A percentile compares a stretch with the other conserved stretches of the same genome.
Evolutionary conservation across 2,797 vertebrate genomes (phyloP).

Genomic region (Acropternis orthonyx): DNA sequence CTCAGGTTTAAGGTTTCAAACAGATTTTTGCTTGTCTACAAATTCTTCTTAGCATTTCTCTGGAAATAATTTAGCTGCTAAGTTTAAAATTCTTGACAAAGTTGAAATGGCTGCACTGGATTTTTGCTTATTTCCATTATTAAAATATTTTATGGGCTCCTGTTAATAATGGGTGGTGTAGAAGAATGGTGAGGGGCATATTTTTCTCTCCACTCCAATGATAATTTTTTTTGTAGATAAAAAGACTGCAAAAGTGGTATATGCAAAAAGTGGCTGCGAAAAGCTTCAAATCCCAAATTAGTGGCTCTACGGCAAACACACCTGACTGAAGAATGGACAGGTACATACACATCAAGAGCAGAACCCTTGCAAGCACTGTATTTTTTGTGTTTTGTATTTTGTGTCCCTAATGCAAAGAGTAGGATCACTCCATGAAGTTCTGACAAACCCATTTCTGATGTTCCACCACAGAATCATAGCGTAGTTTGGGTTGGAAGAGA

Average conservation of each 20-base stretch:
- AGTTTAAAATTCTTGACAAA: neutral
- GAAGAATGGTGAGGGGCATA: neutral
- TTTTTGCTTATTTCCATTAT: neutral
- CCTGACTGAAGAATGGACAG: neutral
- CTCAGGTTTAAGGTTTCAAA: conserved; percentile 65
- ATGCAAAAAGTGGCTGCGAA: neutral
- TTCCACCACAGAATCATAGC: neutral
- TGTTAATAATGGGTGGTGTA: neutral
- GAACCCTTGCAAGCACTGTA: neutral
- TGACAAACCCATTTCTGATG: neutral
- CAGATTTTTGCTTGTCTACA: conserved; percentile 1
- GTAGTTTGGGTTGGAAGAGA: neutral
- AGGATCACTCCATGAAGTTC: neutral
- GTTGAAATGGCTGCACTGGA: neutral
- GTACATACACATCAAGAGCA: neutral
- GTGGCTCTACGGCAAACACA: neutral
- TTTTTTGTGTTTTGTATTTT: neutral
- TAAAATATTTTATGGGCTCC: neutral
- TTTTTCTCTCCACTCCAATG: neutral
- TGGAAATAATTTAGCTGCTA: neutral
- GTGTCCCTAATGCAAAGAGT: neutral
- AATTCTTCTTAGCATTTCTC: neutral
- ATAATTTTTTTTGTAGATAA: neutral
- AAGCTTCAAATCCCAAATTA: neutral
- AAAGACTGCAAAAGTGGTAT: neutral